phyloP scores from a whole-genome alignment of 2,797 vertebrate species.

The Onychomys leucogaster region DNA sequence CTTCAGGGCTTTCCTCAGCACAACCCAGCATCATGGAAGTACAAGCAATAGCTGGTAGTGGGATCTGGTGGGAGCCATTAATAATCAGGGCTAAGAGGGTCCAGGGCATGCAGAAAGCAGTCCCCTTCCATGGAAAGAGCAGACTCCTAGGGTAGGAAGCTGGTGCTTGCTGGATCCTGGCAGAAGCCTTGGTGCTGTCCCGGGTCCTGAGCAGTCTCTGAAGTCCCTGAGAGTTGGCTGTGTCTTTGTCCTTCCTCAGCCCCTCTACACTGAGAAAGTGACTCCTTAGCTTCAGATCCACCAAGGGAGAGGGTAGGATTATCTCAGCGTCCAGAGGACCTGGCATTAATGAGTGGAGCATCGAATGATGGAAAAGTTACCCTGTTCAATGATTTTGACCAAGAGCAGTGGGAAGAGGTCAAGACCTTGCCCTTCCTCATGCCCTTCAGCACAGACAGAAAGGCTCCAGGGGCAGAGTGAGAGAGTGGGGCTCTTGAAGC shows the following conservation, averaged over 20 bases:
- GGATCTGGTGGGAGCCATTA: neutral
- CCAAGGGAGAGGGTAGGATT: neutral
- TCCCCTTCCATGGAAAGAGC: fast-evolving
- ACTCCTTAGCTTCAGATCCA: neutral
- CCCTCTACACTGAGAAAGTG: neutral
- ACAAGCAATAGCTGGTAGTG: neutral
- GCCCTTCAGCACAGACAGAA: neutral
- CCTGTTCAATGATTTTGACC: neutral
- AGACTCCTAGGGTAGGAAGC: fast-evolving
- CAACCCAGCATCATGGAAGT: neutral
- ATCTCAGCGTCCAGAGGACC: neutral
- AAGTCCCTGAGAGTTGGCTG: fast-evolving
- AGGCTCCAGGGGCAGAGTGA: neutral
- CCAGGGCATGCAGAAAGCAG: fast-evolving
- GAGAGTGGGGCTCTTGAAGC: neutral
- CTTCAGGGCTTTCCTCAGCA: neutral
- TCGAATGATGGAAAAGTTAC: fast-evolving
- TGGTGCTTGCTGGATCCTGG: neutral
- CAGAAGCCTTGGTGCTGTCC: neutral
- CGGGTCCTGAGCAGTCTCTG: constrained; percentile 15
- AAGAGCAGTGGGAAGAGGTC: neutral
- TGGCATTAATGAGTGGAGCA: fast-evolving
- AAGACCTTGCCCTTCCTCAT: fast-evolving
- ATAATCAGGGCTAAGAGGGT: neutral
- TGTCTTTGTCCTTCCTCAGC: neutral